These are phyloP conservation scores for Helostoma temminkii DNA, from an alignment of 2,797 vertebrate genomes.

Conservation along the genomic window DNA sequence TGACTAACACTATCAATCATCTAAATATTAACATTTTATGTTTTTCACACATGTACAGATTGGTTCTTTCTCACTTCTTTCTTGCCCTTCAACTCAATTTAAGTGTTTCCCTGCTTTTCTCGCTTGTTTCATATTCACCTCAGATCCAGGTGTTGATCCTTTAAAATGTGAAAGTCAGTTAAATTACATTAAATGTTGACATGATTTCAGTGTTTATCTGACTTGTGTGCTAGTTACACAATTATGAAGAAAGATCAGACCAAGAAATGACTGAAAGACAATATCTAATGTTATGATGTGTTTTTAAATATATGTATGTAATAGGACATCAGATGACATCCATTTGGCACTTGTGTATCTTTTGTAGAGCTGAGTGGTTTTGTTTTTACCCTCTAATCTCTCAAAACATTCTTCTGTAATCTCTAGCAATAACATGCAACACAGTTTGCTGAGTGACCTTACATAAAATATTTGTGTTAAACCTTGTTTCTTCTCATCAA, in stretches of 20 bases:
- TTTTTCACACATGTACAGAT: neutral
- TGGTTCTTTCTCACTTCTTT: neutral
- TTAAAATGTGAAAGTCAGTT: constrained; percentile 21
- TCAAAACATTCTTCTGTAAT: constrained; percentile 64
- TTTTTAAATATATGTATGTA: constrained; percentile 21
- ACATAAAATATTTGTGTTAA: constrained; percentile 51
- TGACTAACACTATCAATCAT: too few relatives aligned
- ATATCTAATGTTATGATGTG: constrained; percentile 13
- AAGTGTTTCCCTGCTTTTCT: neutral
- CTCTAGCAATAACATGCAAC: constrained; percentile 60
- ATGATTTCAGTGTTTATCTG: constrained; percentile 10
- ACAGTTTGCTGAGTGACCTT: constrained; percentile 54
- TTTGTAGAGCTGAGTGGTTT: constrained; percentile 41
- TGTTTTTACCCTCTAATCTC: constrained; percentile 41
- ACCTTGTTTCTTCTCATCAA: constrained; percentile 30
- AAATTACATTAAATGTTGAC: constrained; percentile 20
- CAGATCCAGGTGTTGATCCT: neutral
- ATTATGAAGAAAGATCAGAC: constrained; percentile 1
- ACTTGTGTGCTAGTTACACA: constrained; percentile 19
- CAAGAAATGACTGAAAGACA: constrained; percentile 14
- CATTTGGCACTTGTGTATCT: constrained; percentile 43
- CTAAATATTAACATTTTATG: neutral
- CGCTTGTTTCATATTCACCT: constrained; percentile 1
- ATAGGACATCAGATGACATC: constrained; percentile 11
- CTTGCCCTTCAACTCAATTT: neutral